Base-by-base conservation (phyloP, 2,888 invertebrate species). In the Synergus umbraculus region DNA sequence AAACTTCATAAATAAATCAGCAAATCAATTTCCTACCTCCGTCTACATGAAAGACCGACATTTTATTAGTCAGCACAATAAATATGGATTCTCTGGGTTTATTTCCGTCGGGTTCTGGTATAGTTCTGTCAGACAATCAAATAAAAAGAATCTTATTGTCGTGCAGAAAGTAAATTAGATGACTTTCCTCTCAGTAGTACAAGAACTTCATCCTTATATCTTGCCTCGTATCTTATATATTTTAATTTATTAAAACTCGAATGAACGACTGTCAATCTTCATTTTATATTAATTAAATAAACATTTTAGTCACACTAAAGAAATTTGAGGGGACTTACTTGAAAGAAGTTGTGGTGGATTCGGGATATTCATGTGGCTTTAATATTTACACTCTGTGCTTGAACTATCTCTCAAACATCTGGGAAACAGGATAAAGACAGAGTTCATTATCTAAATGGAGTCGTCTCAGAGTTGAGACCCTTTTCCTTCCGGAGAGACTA, bases 391-490 rank as follows among this genome's bases (percentile, higher is more conserved):
- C 49, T 46, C 44, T 67, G 46, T 54, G 49, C 49, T 29, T 9
- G 49, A 5, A 49, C 81, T 78, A 82, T 84, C 84, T 78, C 64
- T 66, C 82, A 79, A 83, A 81, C 84, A 82, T 82, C 83, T 82
- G 81, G 66, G 83, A 84, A 80, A 77, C 69, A 79, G 77, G 79
- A 85, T 54, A 76, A 54, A 9, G 76, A 69, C 60, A 44, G 79
- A 78, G 83, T 87, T 89, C 89, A 89, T 89, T 89, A 88, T 82
- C 86, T 86, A 89, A 89, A 89, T 89, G 89, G 89, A 89, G 87
- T 73, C 73, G 49, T n/a, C 43, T 66, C 18, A 41, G 49, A 49
- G 73, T 37, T n/a, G 49, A n/a, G 37, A 73, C 13, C n/a, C 49
- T 9, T 43, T 44, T 49, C 73, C 29, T 73, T 46, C 69, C 15